These are phyloP conservation scores for Coremacera marginata DNA, from an alignment of 2,888 invertebrate genomes.

Conservation along the genomic window DNA sequence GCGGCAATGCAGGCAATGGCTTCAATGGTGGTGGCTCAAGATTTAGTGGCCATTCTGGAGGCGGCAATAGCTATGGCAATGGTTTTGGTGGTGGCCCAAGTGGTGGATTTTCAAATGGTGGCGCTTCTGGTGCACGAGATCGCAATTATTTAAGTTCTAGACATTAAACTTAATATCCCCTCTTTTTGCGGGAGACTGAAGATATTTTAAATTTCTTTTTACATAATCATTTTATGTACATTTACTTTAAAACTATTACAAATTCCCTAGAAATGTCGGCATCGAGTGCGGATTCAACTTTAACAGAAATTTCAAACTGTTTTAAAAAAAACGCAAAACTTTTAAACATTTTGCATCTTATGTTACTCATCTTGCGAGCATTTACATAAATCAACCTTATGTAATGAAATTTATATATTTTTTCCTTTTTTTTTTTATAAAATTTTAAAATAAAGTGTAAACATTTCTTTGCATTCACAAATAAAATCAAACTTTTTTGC, in stretches of 20 bases:
- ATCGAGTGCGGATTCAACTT: background rate
- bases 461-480: too few species aligned
- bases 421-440: background rate
- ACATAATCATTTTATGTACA: slow-evolving; percentile 11
- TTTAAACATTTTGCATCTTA: too few species aligned
- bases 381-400: too few species aligned
- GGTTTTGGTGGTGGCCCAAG: slow-evolving; percentile 38
- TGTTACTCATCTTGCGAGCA: too few species aligned
- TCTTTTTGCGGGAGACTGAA: background rate
- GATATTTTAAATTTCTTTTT: background rate
- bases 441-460: background rate
- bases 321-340: too few species aligned
- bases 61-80: slow-evolving; percentile 39
- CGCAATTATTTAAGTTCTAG: slow-evolving; percentile 50
- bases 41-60: slow-evolving; percentile 34
- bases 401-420: too few species aligned
- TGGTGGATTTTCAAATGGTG: slow-evolving; percentile 46
- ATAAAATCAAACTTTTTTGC: too few species aligned
- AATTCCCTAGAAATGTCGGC: slow-evolving; percentile 4
- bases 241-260: background rate
- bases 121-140: slow-evolving; percentile 43
- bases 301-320: too few species aligned
- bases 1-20: slow-evolving; percentile 14
- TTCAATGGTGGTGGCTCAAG: slow-evolving; percentile 29
- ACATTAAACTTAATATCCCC: slow-evolving; percentile 31